phyloP scores from a whole-genome alignment of 2,888 invertebrate genomes.

The Mactromeris polynyma region DNA sequence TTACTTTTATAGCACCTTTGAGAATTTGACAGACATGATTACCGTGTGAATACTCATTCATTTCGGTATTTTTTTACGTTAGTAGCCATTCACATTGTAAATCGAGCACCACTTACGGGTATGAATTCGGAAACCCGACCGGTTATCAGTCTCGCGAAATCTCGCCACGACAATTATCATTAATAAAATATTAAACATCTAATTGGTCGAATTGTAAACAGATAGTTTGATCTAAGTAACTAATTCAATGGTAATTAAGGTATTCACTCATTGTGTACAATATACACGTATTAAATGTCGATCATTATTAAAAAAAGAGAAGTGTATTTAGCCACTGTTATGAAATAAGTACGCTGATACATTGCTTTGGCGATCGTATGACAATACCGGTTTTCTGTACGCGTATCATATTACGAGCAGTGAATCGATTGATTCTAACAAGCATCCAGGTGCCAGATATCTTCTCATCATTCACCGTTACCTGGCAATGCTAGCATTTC shows the following conservation, averaged over 20 bases:
- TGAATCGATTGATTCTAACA: constrained; percentile 28
- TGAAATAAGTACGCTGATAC: background rate
- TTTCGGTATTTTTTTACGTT: no score
- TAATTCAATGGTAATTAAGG: background rate
- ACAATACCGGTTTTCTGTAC: background rate
- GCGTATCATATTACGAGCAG: constrained; percentile 22
- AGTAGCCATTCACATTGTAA: no score
- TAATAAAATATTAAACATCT: background rate
- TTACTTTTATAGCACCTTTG: no score
- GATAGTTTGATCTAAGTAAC: background rate
- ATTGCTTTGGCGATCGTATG: background rate
- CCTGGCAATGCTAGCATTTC: constrained; percentile 67
- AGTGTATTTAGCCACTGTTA: background rate
- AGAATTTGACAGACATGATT: no score
- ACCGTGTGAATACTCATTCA: no score
- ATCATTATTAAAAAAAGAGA: background rate
- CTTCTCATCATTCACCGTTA: constrained; percentile 50
- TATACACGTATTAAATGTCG: background rate
- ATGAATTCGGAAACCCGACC: background rate
- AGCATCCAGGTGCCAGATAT: constrained; percentile 57
- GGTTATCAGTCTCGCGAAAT: background rate
- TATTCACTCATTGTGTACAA: background rate
- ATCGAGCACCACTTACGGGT: background rate
- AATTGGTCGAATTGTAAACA: constrained; percentile 16
- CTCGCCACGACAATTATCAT: background rate